Conservation (phyloP, 2,888 invertebrate species). For the Hipparchia semele region DNA sequence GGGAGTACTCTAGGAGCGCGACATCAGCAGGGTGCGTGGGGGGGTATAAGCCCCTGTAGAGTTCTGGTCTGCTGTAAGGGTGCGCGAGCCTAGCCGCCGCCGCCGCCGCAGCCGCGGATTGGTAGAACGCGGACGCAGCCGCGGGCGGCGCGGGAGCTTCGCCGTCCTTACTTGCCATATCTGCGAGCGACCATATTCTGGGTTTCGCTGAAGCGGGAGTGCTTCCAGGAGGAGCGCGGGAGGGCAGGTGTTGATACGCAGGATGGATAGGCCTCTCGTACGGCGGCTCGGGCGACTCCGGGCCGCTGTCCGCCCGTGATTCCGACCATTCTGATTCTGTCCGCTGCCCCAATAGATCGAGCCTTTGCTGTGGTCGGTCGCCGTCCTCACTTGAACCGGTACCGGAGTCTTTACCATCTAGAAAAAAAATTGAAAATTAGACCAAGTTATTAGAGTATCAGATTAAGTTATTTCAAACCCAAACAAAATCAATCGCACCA, state of each 20-base stretch:
- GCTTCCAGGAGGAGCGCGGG: conserved; percentile 85
- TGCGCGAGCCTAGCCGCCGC: conserved; percentile 88
- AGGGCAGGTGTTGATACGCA: conserved; percentile 88
- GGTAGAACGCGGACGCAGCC: conserved; percentile 82
- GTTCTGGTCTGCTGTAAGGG: conserved; percentile 89
- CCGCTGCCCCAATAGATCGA: conserved; percentile 85
- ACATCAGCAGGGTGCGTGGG: conserved; percentile 84
- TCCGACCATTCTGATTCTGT: conserved; percentile 93
- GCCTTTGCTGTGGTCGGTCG: conserved; percentile 88
- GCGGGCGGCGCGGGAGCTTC: conserved; percentile 84
- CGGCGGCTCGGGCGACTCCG: conserved; percentile 90
- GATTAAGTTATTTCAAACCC: not conserved
- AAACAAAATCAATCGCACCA: too few relatives aligned
- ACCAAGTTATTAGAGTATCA: not conserved
- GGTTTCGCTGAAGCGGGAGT: conserved; percentile 89
- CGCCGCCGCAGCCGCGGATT: conserved; percentile 84
- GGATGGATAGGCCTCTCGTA: conserved; percentile 87
- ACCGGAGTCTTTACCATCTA: conserved; percentile 90
- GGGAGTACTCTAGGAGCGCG: conserved; percentile 89
- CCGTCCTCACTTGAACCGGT: conserved; percentile 94
- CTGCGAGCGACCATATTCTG: conserved; percentile 96
- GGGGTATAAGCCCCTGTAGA: conserved; percentile 91
- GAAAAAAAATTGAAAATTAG: conserved; percentile 29
- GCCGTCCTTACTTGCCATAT: conserved; percentile 95
- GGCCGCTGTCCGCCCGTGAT: conserved; percentile 91